A percentile compares a stretch with the other conserved stretches of the same genome.
Conservation (phyloP, 2,113 vertebrate species). For the Otus sunia region DNA sequence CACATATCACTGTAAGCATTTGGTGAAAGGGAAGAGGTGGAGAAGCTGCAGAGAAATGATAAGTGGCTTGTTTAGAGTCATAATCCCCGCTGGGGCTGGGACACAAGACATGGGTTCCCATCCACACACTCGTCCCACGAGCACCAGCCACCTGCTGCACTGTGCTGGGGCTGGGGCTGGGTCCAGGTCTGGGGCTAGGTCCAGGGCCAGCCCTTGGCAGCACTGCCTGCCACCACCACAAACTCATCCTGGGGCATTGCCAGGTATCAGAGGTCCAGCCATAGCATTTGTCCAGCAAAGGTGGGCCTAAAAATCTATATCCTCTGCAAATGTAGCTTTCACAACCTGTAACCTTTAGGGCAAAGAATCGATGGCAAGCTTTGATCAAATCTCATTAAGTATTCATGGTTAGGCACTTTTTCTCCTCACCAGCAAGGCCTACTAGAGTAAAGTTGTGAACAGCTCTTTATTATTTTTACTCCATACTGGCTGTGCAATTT, state of each 20-base stretch:
- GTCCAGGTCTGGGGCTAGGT: not conserved
- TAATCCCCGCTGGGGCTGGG: not conserved
- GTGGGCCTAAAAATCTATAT: not conserved
- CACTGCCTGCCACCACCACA: not conserved
- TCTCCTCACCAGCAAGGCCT: not conserved
- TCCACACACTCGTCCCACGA: rapidly evolving
- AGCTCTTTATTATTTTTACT: not conserved
- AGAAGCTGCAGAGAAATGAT: not conserved
- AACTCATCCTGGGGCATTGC: not conserved
- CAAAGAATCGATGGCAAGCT: not conserved
- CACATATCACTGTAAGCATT: not conserved
- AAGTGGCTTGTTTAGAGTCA: not conserved
- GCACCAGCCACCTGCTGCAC: rapidly evolving
- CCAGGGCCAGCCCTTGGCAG: not conserved
- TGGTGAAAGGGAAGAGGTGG: not conserved
- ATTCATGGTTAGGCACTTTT: not conserved
- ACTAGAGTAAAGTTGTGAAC: not conserved
- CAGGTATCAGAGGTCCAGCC: not conserved
- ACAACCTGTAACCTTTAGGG: not conserved
- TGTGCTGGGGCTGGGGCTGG: rapidly evolving
- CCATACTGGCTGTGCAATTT: not conserved
- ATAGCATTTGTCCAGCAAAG: not conserved
- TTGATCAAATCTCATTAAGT: not conserved
- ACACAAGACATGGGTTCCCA: not conserved
- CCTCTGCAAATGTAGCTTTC: not conserved